Conservation (phyloP, 1,140 invertebrate species). For the Macrotrachela quadricornifera region DNA sequence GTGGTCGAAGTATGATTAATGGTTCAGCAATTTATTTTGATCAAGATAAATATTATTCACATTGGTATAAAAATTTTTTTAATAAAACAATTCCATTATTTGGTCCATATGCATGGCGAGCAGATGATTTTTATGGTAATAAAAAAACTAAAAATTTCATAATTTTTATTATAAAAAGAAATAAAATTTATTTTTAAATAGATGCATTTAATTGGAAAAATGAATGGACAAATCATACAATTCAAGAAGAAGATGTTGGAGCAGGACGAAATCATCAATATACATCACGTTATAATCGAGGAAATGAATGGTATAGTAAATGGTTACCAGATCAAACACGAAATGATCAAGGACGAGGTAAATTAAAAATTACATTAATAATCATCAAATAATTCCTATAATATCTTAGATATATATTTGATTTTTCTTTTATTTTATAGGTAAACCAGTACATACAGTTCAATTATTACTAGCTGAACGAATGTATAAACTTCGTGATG, state of each 20-base stretch:
- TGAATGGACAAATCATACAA: conserved; percentile 28
- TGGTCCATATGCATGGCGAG: conserved; percentile 61
- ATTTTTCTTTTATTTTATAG: too few relatives aligned
- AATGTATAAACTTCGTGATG: not conserved
- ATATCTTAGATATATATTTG: too few relatives aligned
- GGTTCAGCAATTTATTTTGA: conserved; percentile 79
- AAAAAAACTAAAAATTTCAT: too few relatives aligned
- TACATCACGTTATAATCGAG: conserved; percentile 63
- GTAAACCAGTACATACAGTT: too few relatives aligned
- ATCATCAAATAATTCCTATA: too few relatives aligned
- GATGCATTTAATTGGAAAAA: conserved; percentile 29
- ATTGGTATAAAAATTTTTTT: conserved; percentile 80
- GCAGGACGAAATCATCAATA: conserved; percentile 53
- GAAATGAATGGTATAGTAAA: conserved; percentile 65
- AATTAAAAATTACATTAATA: too few relatives aligned
- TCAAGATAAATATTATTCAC: conserved; percentile 74
- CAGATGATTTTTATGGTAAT: conserved; percentile 19
- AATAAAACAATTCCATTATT: conserved; percentile 86
- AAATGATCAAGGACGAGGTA: not conserved
- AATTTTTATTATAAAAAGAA: too few relatives aligned
- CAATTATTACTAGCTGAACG: too few relatives aligned
- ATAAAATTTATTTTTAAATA: too few relatives aligned
- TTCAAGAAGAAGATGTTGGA: conserved; percentile 23
- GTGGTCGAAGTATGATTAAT: conserved; percentile 65
- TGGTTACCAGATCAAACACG: conserved; percentile 58